phyloP scores from a whole-genome alignment of 2,113 vertebrate genomes.

The Eleginops maclovinus region DNA sequence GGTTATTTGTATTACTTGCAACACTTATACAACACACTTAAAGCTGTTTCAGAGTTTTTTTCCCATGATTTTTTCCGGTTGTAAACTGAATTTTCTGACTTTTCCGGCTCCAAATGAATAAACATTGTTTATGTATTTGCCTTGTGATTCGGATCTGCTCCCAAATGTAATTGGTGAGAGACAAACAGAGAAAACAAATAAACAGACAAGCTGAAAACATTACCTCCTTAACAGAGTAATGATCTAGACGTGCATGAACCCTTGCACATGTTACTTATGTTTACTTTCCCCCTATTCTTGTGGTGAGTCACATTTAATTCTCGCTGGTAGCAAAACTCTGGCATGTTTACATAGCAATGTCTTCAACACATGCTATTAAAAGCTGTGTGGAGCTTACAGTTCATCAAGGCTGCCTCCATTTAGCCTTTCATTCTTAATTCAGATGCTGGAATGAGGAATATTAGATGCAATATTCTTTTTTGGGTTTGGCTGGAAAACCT shows the following conservation, averaged over 20 bases:
- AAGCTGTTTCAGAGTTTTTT: no score
- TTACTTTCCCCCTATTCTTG: conserved; percentile 46
- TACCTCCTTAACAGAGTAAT: no score
- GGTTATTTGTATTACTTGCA: no score
- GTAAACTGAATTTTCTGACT: no score
- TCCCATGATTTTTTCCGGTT: no score
- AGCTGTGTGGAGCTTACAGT: conserved; percentile 42
- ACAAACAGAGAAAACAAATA: no score
- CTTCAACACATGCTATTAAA: conserved; percentile 75
- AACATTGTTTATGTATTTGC: no score
- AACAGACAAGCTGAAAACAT: no score
- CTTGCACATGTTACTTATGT: conserved; percentile 24
- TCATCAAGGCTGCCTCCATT: conserved; percentile 60
- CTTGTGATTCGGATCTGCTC: no score
- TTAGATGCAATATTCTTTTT: conserved; percentile 44
- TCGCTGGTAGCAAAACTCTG: conserved; percentile 56
- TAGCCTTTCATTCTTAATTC: conserved; percentile 58
- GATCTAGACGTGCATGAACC: conserved; percentile 22
- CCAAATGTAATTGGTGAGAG: no score
- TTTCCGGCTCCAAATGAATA: no score
- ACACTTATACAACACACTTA: no score
- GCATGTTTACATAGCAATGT: conserved; percentile 72
- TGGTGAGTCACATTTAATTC: conserved; percentile 35
- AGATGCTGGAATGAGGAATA: conserved; percentile 47
- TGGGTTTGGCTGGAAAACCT: conserved; percentile 33